Conservation (phyloP, 2,888 invertebrate genomes). For the Bembecia ichneumoniformis region DNA sequence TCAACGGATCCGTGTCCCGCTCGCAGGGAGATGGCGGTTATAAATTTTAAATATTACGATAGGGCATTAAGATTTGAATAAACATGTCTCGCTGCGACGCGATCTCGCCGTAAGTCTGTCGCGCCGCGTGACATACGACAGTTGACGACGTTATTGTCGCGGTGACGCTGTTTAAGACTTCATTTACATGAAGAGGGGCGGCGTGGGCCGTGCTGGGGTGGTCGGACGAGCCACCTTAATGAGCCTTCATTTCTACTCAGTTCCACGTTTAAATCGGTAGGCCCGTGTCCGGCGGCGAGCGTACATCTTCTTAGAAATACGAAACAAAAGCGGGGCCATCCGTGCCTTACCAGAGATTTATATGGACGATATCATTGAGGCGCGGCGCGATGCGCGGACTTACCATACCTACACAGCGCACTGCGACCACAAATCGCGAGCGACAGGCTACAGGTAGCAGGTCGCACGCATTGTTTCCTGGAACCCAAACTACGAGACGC, state of each 20-base stretch:
- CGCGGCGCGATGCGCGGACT: neutral
- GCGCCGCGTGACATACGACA: conserved; percentile 31
- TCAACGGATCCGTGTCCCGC: conserved; percentile 12
- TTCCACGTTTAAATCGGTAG: conserved; percentile 8
- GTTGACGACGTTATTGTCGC: conserved; percentile 31
- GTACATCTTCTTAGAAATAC: conserved; percentile 21
- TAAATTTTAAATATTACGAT: conserved; percentile 58
- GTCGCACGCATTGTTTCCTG: conserved; percentile 63
- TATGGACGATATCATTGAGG: conserved; percentile 43
- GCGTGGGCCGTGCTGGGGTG: conserved; percentile 4
- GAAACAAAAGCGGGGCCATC: conserved; percentile 44
- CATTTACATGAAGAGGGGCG: conserved; percentile 28
- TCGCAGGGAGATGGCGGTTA: conserved; percentile 22
- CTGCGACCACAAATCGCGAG: conserved; percentile 40
- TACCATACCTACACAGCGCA: conserved; percentile 1
- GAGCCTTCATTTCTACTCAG: conserved; percentile 4
- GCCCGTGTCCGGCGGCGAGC: conserved; percentile 11
- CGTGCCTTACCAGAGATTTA: conserved; percentile 57
- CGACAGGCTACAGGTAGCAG: conserved; percentile 54
- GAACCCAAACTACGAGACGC: conserved; percentile 51
- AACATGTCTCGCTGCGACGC: conserved; percentile 40
- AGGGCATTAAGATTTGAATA: conserved; percentile 58
- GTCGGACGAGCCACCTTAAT: conserved; percentile 9
- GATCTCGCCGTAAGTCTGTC: conserved; percentile 25
- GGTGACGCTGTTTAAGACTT: conserved; percentile 26